Evolutionary conservation across 2,888 invertebrate genomes (phyloP), one percentile per base, ranked within the genome.

Genomic region (Dryobotodes eremita): DNA sequence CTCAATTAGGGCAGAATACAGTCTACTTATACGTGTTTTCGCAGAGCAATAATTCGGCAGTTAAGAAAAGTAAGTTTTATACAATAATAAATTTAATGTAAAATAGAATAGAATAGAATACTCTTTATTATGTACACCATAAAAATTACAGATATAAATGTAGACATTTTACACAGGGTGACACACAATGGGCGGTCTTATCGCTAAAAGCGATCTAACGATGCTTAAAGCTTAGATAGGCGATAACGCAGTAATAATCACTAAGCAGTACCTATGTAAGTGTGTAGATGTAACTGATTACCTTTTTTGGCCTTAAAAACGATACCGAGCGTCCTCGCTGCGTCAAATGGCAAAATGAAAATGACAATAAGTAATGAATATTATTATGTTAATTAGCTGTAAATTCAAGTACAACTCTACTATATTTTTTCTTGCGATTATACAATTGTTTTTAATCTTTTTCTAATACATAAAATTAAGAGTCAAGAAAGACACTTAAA

Each of bases 321-420:
- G 83, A 88, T 86, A 89, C 91, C 78, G 90, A 83, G 80, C 79
- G 89, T 93, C 93, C 93, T 74, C 77, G 94, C 94, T 93, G 94
- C 94, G 68, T 91, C 71, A 80, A 90, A 90, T 85, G 80, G 75
- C n/a, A 88, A 71, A 86, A 89, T 84, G 75, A 72, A 68, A 79
- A 65, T 80, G 80, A 68, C 1, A 65, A 68, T 46, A 72, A 46
- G 20, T 57, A 79, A 85, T 77, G 77, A 74, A 23, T 55, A n/a
- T n/a, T n/a, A n/a, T n/a, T n/a, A 61, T 23, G 17, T 46, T 42
- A 42, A 42, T 46, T 10, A 42, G 8, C 26, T 71, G 8, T 23
- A 36, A 23, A 31, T 10, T 53, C 10, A 36, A n/a, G 36, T 42
- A n/a, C 10, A 65, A 17, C 10, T 17, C n/a, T 2, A n/a, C 8